Evolutionary conservation across 2,888 invertebrate genomes (phyloP), one percentile per base, ranked within the genome.

Genomic region (Phaedon cochleariae): DNA sequence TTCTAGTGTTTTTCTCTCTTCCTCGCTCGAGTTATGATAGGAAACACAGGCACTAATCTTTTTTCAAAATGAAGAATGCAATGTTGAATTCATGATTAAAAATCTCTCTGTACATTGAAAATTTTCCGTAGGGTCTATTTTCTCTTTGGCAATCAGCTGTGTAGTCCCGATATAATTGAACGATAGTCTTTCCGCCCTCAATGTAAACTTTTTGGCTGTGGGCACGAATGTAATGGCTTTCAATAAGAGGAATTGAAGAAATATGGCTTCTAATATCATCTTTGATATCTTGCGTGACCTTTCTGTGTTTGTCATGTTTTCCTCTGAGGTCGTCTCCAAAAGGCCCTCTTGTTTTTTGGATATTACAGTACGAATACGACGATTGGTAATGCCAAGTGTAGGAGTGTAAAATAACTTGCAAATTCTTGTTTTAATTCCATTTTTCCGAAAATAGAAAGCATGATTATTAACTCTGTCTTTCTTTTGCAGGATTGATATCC

Each of bases 1-100:
- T 17, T 58, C 37, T 17, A 63, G 22, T 9, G 15, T 15, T 10
- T 17, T n/a, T 31, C 58, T 67, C 31, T 46, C 62, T 34, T 60
- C 45, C 15, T 18, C n/a, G 29, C 49, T 37, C 21, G 64, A 60
- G 49, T 68, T 65, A 29, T 64, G 26, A 46, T 61, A 67, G 17
- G 60, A 51, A 20, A 21, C 45, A 22, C 64, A 67, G 51, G 61
- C 67, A 64, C 41, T 63, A 55, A 29, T 63, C 67, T 31, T 67
- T 67, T 22, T 67, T 67, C 31, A 63, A 64, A 41, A 37, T 20
- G 53, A 60, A 57, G 64, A 67, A 67, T 9, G 64, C 41, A 6
- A 67, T 31, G 49, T 69, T 67, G 48, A 59, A 69, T 53, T 67
- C 63, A 41, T 55, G 55, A 51, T 53, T 58, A 21, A 63, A 59